Conservation (phyloP, 2,888 invertebrate species). For the Abrostola triplasia region DNA sequence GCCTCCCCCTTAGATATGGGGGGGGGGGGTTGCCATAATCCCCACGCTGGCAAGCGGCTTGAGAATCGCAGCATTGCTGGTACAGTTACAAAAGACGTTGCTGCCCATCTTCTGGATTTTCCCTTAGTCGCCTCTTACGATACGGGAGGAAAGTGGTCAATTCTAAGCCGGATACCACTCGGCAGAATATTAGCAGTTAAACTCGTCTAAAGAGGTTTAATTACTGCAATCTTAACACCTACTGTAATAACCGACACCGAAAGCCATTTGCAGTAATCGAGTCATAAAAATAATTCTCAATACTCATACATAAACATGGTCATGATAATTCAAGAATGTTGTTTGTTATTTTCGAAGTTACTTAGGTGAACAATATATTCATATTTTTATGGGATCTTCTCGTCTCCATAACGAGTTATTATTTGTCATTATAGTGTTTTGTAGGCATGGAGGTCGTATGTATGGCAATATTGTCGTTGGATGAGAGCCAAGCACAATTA, state of each 20-base stretch:
- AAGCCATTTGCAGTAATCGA: slow-evolving; percentile 17
- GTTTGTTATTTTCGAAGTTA: slow-evolving; percentile 5
- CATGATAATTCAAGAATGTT: slow-evolving; percentile 11
- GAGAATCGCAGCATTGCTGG: no score
- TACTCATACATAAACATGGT: slow-evolving; percentile 35
- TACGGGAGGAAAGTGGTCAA: no score
- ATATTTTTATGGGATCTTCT: slow-evolving; percentile 17
- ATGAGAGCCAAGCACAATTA: slow-evolving; percentile 36
- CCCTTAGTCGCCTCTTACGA: no score
- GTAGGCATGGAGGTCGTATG: slow-evolving; percentile 15
- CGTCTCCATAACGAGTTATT: slow-evolving; percentile 10
- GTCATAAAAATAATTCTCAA: slow-evolving; percentile 31
- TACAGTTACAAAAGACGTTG: no score
- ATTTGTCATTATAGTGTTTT: slow-evolving; percentile 15
- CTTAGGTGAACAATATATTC: slow-evolving; percentile 18
- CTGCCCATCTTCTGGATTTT: no score
- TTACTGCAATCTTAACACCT: neutral
- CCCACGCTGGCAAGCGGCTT: no score
- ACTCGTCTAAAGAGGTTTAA: neutral
- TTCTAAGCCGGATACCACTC: no score
- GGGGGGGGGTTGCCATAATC: no score
- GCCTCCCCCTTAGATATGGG: no score
- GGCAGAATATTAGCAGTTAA: no score
- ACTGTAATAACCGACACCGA: slow-evolving; percentile 1
- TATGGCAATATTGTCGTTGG: slow-evolving; percentile 28